Percentiles rank a stretch among this genome's conserved stretches.
These are phyloP conservation scores for Cyprinodon diabolis DNA, from an alignment of 2,797 vertebrate species.

Conservation along the genomic window DNA sequence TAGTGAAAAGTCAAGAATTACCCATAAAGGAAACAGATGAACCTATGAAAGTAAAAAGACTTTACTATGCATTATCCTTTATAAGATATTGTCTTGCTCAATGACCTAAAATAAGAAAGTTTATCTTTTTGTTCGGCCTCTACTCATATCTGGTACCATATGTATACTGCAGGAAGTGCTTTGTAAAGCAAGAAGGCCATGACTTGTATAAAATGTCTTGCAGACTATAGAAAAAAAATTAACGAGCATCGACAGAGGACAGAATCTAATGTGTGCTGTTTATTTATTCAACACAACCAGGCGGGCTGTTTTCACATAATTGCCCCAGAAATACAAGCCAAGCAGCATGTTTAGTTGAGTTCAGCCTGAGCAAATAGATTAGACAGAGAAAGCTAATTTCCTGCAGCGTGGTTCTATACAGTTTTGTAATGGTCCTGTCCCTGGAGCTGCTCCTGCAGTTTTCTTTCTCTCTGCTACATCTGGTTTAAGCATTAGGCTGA, in stretches of 20 bases:
- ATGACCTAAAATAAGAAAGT: not conserved
- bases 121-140: not conserved
- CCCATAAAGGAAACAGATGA: no score
- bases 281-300: conserved; percentile 24
- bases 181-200: not conserved
- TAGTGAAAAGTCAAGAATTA: no score
- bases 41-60: no score
- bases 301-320: conserved; percentile 17
- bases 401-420: not conserved
- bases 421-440: not conserved
- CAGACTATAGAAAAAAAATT: no score
- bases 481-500: conserved; percentile 31
- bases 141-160: not conserved
- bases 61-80: no score
- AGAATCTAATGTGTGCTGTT: conserved; percentile 18
- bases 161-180: not conserved
- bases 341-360: conserved; percentile 13
- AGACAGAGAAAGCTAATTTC: conserved; percentile 21
- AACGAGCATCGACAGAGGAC: no score
- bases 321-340: not conserved
- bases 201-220: no score
- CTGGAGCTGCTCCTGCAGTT: not conserved
- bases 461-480: conserved; percentile 18
- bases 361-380: conserved; percentile 9
- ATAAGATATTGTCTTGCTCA: not conserved